Conservation (phyloP, 2,113 vertebrate species). For the Columba livia region DNA sequence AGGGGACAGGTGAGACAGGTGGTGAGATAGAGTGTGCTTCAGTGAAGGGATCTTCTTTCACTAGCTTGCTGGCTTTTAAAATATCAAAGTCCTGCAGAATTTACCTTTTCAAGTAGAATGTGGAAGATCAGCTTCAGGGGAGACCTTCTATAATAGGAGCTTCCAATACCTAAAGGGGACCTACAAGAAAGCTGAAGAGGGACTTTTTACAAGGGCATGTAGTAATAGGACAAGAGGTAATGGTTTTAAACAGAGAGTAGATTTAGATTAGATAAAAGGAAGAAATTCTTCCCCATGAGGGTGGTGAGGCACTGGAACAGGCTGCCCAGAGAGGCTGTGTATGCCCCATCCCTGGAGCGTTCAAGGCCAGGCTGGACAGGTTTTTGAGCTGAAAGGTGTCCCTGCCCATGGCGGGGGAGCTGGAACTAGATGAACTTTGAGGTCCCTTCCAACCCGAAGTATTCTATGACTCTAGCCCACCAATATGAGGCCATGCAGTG, state of each 20-base stretch:
- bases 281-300: too few relatives aligned
- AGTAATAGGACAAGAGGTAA: too few relatives aligned
- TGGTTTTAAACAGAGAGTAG: too few relatives aligned
- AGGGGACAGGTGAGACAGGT: conserved; percentile 11
- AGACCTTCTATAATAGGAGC: too few relatives aligned
- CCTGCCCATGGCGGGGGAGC: background rate
- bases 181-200: too few relatives aligned
- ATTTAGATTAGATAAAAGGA: too few relatives aligned
- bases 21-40: background rate
- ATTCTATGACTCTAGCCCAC: background rate
- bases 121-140: background rate
- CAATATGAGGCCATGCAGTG: accelerated
- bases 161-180: too few relatives aligned
- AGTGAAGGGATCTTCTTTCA: background rate
- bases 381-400: background rate
- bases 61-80: background rate
- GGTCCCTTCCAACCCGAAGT: background rate
- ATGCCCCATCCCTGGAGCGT: too few relatives aligned
- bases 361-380: too few relatives aligned
- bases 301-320: too few relatives aligned
- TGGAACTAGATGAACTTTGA: background rate
- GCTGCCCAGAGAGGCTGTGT: too few relatives aligned
- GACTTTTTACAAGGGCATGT: too few relatives aligned
- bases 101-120: background rate
- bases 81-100: background rate